phyloP scores from a whole-genome alignment of 2,888 invertebrate genomes.

The Pherbina coryleti region DNA sequence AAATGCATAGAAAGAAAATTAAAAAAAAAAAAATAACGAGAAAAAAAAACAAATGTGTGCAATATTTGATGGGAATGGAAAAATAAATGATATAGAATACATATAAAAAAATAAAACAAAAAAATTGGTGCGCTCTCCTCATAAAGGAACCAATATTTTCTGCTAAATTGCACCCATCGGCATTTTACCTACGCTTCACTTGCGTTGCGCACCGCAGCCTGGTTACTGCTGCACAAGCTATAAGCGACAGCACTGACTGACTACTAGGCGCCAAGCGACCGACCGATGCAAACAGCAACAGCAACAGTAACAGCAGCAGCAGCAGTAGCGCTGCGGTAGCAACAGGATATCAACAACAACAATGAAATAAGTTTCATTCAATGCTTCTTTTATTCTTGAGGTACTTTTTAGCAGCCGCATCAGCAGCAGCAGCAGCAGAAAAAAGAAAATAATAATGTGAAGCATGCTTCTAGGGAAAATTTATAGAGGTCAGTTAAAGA shows the following conservation, averaged over 20 bases:
- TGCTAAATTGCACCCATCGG: conserved; percentile 40
- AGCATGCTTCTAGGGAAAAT: conserved; percentile 24
- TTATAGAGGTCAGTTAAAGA: conserved; percentile 41
- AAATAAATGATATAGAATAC: not conserved
- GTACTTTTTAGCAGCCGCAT: not conserved
- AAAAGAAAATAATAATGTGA: not conserved
- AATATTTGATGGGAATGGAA: not conserved
- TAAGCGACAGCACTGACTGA: not conserved
- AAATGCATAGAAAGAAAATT: not conserved
- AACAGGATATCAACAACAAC: not conserved
- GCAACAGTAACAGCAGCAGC: conserved; percentile 3
- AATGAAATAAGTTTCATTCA: not conserved
- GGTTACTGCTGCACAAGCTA: too few relatives aligned
- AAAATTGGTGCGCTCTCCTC: not conserved
- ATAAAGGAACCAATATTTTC: conserved; percentile 40
- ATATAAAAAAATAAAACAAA: not conserved
- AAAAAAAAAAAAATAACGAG: not conserved
- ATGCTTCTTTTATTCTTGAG: not conserved
- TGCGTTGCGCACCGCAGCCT: not conserved
- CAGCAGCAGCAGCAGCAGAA: not conserved
- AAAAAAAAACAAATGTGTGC: not conserved
- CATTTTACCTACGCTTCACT: conserved; percentile 28
- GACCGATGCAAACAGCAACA: not conserved
- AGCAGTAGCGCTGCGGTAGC: conserved; percentile 7
- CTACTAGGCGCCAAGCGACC: not conserved